These are phyloP conservation scores for Strigamia transsilvanica DNA, from an alignment of 2,888 invertebrate species.

Conservation along the genomic window DNA sequence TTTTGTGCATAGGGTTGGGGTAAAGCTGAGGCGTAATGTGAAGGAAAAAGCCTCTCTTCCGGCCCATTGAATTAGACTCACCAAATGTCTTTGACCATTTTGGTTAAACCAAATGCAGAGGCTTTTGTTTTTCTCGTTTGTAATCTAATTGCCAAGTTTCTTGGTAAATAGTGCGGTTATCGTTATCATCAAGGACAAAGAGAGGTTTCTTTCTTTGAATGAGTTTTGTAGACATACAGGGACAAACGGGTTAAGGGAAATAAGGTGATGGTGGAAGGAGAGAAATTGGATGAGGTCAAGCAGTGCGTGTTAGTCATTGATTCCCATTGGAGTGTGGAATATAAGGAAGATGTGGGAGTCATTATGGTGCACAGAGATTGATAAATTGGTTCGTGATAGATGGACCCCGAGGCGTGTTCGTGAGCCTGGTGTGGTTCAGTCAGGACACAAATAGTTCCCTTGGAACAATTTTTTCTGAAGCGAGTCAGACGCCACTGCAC, in stretches of 20 bases:
- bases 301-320: conserved; percentile 19
- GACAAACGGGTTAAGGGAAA: not conserved
- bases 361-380: conserved; percentile 6
- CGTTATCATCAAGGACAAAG: conserved; percentile 27
- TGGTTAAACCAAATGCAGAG: conserved; percentile 22
- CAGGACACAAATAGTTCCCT: conserved; percentile 24
- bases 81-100: conserved; percentile 35
- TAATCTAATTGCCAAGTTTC: conserved; percentile 31
- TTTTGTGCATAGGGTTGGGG: conserved; percentile 24
- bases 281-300: conserved; percentile 20
- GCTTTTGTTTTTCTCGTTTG: conserved; percentile 22
- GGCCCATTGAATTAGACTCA: conserved; percentile 26
- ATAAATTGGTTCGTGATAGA: conserved; percentile 22
- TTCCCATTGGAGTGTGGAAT: conserved; percentile 31
- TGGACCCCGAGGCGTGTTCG: conserved; percentile 4
- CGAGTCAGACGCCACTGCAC: not conserved
- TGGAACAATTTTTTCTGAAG: not conserved
- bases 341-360: conserved; percentile 27
- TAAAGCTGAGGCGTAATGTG: conserved; percentile 20
- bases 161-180: conserved; percentile 27
- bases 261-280: not conserved
- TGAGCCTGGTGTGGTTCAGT: not conserved
- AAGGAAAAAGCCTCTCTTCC: conserved; percentile 30
- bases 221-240: not conserved
- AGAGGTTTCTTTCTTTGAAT: not conserved